Base-by-base conservation (phyloP, 23 tunicate genomes). In the Trididemnum nubilum region DNA sequence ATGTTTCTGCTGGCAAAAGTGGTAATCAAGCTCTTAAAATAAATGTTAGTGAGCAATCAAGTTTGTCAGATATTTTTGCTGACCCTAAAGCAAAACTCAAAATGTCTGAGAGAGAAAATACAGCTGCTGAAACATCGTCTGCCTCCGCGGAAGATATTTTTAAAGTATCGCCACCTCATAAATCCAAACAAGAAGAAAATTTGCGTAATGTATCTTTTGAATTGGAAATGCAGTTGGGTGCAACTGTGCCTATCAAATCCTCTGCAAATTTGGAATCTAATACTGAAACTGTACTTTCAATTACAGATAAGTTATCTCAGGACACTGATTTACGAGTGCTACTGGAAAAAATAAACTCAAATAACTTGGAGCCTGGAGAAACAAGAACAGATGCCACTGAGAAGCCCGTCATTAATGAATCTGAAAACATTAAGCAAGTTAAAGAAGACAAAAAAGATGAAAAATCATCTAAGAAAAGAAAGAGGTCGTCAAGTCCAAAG, bases 271-370 rank as follows among this genome's bases (percentile, higher is more conserved):
- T 7, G 54, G 4, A n/a, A n/a, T 21, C 27, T 21, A 4, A 21
- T n/a, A 61, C 25, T 22, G 24, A 61, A 21, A 52, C 35, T 2
- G 21, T 76, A 33, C 51, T 19, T 26, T 38, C 51, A 0, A 26
- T 36, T 72, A 30, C 57, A 18, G 31, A 26, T 1, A 35, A 38
- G 3, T 0, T 4, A 44, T 75, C 80, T 18, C 80, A 75, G 18
- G 82, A 78, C 24, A 78, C 82, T 29, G 82, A 78, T 27, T 31
- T 78, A 19, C 82, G 82, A 5, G 25, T 9, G 0, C n/a, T 78
- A 26, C 35, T 58, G 49, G 30, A 34, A 21, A 51, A 77, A n/a
- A 28, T 37, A 52, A 26, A 12, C 4, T 12, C 38, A 67, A 67
- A 33, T 31, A 33, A 12, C 7, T 21, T 3, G 9, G n/a, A 32